Evolutionary conservation across 2,888 invertebrate species (phyloP), one percentile per base, ranked within the genome.

Genomic region (Acrobasis suavella): DNA sequence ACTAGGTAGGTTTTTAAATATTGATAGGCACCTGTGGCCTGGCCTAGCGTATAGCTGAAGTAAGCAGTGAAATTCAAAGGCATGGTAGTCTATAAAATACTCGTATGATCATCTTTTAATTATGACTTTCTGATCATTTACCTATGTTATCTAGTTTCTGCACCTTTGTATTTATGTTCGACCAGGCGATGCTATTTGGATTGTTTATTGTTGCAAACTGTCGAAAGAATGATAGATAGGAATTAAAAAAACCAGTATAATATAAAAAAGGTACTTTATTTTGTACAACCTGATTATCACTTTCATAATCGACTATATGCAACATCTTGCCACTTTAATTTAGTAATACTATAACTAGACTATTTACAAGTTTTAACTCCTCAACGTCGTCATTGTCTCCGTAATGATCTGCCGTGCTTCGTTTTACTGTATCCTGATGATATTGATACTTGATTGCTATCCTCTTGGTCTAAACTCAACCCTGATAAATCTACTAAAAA

Each of bases 391-490:
- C 73, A 89, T 78, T 87, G 85, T 83, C 84, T 84, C 79, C 88
- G 82, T 76, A 92, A 72, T 69, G 89, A 82, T 82, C 93, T 86
- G 70, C 93, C 93, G 46, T 80, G 86, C 83, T 93, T 93, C 68
- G 91, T 92, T 91, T 92, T 91, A 81, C 93, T 93, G 76, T 93
- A 93, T 50, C 93, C 90, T 63, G 93, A 91, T 69, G 91, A 84
- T 81, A 92, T 92, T 75, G 89, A 90, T 60, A 92, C 87, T 77
- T 87, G 81, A 71, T 89, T 89, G 65, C 74, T 81, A 71, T 81
- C 82, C 69, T 78, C 85, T 68, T 85, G 80, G 64, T 89, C 82
- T 83, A 90, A 79, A 64, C 82, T 88, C 69, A 89, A 77, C 65
- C 88, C 91, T 65, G 92, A 89, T 80, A 90, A 78, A 76, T 91